Percentiles rank a stretch among this genome's conserved stretches.
phyloP scores from a whole-genome alignment of 2,797 vertebrate genomes.

The Sebastes oblongus region DNA sequence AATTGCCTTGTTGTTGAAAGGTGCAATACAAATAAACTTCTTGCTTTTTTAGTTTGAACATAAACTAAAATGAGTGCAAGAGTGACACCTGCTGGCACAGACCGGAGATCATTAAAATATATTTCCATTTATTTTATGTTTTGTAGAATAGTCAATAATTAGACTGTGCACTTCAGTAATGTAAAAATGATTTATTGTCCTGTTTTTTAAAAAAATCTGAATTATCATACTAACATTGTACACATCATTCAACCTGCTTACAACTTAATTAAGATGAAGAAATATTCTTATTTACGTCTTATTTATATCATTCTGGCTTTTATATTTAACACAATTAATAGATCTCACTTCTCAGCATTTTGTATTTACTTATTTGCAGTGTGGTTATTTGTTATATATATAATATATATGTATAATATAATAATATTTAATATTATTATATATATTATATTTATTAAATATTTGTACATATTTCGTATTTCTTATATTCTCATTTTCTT shows the following conservation, averaged over 20 bases:
- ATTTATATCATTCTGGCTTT: too few relatives aligned
- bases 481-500: too few relatives aligned
- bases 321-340: too few relatives aligned
- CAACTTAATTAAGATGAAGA: too few relatives aligned
- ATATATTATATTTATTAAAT: too few relatives aligned
- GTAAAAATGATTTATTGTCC: not conserved
- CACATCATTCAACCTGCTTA: not conserved
- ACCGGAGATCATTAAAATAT: not conserved
- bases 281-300: too few relatives aligned
- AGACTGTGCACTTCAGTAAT: not conserved
- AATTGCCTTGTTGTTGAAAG: not conserved
- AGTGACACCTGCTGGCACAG: slow-evolving; percentile 50
- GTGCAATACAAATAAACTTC: not conserved
- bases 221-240: not conserved
- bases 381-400: too few relatives aligned
- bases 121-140: not conserved
- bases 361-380: too few relatives aligned
- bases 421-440: too few relatives aligned
- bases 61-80: not conserved
- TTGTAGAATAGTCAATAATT: not conserved
- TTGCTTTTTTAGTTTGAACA: not conserved
- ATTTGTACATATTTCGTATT: too few relatives aligned
- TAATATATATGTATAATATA: too few relatives aligned
- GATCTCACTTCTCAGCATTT: too few relatives aligned
- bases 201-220: not conserved